phyloP scores from a whole-genome alignment of 2,888 invertebrate genomes.

The Antheraea yamamai region DNA sequence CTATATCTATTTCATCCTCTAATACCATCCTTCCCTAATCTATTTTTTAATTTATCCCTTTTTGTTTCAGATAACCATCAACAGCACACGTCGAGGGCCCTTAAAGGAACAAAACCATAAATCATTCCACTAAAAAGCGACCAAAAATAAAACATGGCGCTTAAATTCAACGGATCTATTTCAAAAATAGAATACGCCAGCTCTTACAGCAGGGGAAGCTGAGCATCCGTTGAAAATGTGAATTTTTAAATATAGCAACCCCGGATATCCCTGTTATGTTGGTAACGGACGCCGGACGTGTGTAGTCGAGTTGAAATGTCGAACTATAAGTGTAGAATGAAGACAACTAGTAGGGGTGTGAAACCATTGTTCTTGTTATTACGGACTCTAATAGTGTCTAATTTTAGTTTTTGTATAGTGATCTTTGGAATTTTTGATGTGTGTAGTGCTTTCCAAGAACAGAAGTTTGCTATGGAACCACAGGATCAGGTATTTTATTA shows the following conservation, averaged over 20 bases:
- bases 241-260: constrained; percentile 55
- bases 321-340: constrained; percentile 52
- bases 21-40: not conserved
- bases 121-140: constrained; percentile 46
- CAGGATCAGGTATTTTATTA: constrained; percentile 85
- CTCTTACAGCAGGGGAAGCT: constrained; percentile 52
- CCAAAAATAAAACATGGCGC: constrained; percentile 67
- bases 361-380: constrained; percentile 66
- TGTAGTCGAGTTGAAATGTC: constrained; percentile 49
- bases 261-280: constrained; percentile 61
- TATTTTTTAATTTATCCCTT: constrained; percentile 10
- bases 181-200: constrained; percentile 51
- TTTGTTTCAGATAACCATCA: constrained; percentile 32
- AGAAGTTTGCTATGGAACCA: constrained; percentile 96
- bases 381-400: constrained; percentile 56
- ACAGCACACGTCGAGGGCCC: constrained; percentile 20
- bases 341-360: constrained; percentile 65
- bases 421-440: constrained; percentile 56
- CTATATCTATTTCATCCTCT: not conserved
- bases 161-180: constrained; percentile 40
- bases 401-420: constrained; percentile 43
- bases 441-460: constrained; percentile 78
- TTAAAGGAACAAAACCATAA: constrained; percentile 34
- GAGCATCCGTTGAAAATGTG: constrained; percentile 67
- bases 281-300: constrained; percentile 40